Conservation (phyloP, 2,888 invertebrate genomes). For the Homarus gammarus region DNA sequence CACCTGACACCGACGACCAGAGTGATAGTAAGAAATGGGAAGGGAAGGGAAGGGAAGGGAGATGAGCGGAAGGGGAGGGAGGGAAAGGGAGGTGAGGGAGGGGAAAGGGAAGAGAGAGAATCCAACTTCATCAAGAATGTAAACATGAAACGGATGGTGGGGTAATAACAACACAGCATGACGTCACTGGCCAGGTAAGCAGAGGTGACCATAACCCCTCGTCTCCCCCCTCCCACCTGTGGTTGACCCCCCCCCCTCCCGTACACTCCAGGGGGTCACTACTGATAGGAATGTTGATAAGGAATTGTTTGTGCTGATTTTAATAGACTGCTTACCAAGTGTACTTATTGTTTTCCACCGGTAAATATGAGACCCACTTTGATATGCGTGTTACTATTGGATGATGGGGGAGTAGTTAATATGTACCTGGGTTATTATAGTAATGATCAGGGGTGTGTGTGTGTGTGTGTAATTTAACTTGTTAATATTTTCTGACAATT, state of each 20-base stretch:
- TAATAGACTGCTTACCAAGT: background rate
- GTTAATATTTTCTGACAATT: too few relatives aligned
- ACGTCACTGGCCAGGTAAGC: conserved; percentile 6
- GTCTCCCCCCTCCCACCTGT: background rate
- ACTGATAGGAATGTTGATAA: background rate
- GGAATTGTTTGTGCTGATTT: background rate
- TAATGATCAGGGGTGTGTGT: too few relatives aligned
- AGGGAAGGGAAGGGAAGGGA: background rate
- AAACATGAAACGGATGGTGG: background rate
- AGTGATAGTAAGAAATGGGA: too few relatives aligned
- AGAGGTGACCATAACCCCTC: background rate
- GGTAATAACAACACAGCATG: conserved; percentile 3
- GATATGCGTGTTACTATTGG: too few relatives aligned
- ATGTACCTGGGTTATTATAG: too few relatives aligned
- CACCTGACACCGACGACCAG: too few relatives aligned
- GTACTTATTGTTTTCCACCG: too few relatives aligned
- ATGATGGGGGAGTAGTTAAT: too few relatives aligned
- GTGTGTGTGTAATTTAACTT: too few relatives aligned
- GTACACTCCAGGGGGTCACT: background rate
- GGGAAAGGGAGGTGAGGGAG: background rate
- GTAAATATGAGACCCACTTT: too few relatives aligned
- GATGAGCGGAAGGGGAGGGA: background rate
- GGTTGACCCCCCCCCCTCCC: background rate
- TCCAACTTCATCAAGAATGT: conserved; percentile 10
- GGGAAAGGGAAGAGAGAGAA: background rate